Conservation (phyloP, 2,888 invertebrate species). For the Rhagium mordax region DNA sequence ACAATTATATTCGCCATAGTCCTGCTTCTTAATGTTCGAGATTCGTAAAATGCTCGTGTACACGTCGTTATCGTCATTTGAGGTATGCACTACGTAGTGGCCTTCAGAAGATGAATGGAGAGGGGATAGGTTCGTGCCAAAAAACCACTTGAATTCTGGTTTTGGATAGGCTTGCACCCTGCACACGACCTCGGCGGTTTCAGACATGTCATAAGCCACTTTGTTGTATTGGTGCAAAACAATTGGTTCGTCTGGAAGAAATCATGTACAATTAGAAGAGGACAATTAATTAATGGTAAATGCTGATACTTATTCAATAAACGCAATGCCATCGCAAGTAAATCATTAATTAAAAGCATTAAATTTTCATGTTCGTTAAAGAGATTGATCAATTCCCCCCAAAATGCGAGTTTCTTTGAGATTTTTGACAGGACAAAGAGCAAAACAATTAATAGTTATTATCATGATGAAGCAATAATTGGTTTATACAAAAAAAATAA, state of each 20-base stretch:
- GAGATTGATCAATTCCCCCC: too few species aligned
- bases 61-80: conserved; percentile 87
- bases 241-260: conserved; percentile 84
- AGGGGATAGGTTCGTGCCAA: conserved; percentile 82
- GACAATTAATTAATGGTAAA: background rate
- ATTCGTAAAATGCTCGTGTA: conserved; percentile 86
- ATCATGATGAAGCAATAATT: too few species aligned
- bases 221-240: conserved; percentile 88
- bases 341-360: too few species aligned
- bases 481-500: too few species aligned
- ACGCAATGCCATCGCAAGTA: too few species aligned
- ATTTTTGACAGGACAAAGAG: too few species aligned
- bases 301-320: too few species aligned
- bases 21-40: conserved; percentile 83
- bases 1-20: conserved; percentile 94
- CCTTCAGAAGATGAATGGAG: conserved; percentile 86
- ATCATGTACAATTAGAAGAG: background rate
- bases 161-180: conserved; percentile 93
- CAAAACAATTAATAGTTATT: too few species aligned
- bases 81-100: conserved; percentile 88
- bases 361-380: too few species aligned
- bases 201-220: conserved; percentile 89
- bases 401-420: too few species aligned
- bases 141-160: conserved; percentile 94
- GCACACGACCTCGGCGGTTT: conserved; percentile 90